Conservation (phyloP, 2,888 invertebrate species). For the Drosophila mimetica region DNA sequence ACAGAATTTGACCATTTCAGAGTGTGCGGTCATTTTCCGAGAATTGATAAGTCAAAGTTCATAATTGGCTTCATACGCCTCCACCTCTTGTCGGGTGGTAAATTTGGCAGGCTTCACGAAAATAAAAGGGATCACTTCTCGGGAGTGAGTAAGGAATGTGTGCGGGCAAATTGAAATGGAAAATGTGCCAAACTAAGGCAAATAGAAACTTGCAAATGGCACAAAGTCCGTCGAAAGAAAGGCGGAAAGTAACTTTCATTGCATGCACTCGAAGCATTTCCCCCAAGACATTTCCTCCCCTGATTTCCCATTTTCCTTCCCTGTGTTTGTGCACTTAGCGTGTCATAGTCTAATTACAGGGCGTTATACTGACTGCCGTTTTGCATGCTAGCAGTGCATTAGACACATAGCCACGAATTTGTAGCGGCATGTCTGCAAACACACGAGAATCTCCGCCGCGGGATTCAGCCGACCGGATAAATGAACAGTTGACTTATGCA, state of each 20-base stretch:
- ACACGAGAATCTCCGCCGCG: constrained; percentile 6
- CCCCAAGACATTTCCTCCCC: constrained; percentile 20
- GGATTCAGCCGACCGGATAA: constrained; percentile 16
- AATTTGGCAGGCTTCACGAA: constrained; percentile 28
- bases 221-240: constrained; percentile 23
- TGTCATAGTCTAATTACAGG: constrained; percentile 71
- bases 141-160: neutral
- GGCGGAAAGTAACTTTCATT: constrained; percentile 39
- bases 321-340: constrained; percentile 62
- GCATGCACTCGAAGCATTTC: constrained; percentile 60
- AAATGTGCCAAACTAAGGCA: constrained; percentile 39
- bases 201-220: constrained; percentile 38
- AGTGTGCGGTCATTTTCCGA: constrained; percentile 51
- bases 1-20: constrained; percentile 38
- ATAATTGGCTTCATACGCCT: constrained; percentile 54
- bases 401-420: constrained; percentile 59
- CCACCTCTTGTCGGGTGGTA: constrained; percentile 3
- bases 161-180: constrained; percentile 58
- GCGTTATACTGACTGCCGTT: constrained; percentile 72
- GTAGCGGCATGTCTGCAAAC: constrained; percentile 56
- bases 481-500: constrained; percentile 38
- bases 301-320: neutral
- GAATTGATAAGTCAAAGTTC: constrained; percentile 77
- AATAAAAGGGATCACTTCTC: neutral
- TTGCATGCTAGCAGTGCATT: constrained; percentile 71